A percentile compares a stretch with the other conserved stretches of the same genome.
These are phyloP conservation scores for Irena cyanogastra DNA, from an alignment of 2,113 vertebrate genomes.

Conservation along the genomic window DNA sequence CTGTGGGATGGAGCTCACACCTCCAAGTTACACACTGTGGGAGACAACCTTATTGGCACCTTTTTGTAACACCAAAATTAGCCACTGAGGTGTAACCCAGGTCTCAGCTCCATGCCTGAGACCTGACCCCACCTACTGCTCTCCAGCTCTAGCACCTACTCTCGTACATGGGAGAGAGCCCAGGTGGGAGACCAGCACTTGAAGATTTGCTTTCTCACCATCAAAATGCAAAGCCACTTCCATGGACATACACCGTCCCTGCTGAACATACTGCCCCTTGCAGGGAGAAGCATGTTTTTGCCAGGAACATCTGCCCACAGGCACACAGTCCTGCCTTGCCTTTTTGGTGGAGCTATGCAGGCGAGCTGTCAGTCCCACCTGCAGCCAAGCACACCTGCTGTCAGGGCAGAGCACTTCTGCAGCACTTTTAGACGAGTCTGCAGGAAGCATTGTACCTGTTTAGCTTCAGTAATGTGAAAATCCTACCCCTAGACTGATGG, in stretches of 20 bases:
- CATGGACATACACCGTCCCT: accelerated
- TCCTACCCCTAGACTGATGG: not conserved
- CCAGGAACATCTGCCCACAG: not conserved
- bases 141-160: not conserved
- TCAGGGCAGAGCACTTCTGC: not conserved
- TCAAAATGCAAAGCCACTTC: not conserved
- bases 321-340: accelerated
- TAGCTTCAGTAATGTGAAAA: not conserved
- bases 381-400: not conserved
- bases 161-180: not conserved
- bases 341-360: not conserved
- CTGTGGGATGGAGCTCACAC: not conserved
- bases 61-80: not conserved
- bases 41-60: not conserved
- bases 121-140: not conserved
- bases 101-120: not conserved
- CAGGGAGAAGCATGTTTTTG: not conserved
- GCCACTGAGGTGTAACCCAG: not conserved
- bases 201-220: not conserved
- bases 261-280: not conserved
- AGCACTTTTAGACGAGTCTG: not conserved
- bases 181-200: not conserved
- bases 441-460: not conserved
- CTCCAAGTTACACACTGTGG: not conserved
- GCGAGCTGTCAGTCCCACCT: not conserved